Percentiles rank a stretch among this genome's conserved stretches.
Conservation (phyloP, 1,140 invertebrate genomes). For the Chelonus insularis region DNA sequence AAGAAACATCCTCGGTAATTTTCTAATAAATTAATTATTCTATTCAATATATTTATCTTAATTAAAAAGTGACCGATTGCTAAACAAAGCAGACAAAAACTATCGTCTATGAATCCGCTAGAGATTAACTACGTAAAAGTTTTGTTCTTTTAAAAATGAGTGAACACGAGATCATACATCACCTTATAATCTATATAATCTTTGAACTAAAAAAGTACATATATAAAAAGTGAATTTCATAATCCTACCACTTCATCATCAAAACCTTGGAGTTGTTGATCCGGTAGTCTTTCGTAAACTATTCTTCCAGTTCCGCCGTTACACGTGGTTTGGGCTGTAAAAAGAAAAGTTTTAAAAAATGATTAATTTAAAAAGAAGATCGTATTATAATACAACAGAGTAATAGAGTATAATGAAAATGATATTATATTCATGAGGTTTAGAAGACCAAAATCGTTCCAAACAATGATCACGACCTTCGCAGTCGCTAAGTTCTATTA, state of each 20-base stretch:
- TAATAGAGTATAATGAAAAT: slow-evolving; percentile 9
- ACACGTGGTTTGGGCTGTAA: slow-evolving; percentile 83
- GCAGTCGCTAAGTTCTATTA: slow-evolving; percentile 9
- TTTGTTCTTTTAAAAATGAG: no score
- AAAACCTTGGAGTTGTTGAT: slow-evolving; percentile 85
- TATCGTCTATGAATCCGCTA: no score
- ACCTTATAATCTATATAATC: neutral
- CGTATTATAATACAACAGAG: no score
- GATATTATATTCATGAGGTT: slow-evolving; percentile 1
- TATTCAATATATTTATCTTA: no score
- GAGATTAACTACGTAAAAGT: no score
- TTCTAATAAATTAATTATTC: no score
- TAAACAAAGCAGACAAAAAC: no score
- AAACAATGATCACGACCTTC: slow-evolving; percentile 23
- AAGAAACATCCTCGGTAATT: no score
- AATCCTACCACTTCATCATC: slow-evolving; percentile 80
- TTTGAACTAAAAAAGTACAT: neutral
- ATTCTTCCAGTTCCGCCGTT: slow-evolving; percentile 82
- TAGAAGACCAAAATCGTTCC: slow-evolving; percentile 9
- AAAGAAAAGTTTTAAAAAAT: slow-evolving; percentile 9
- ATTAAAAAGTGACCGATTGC: no score
- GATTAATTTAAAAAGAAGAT: neutral
- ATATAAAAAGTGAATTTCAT: slow-evolving; percentile 5
- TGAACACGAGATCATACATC: no score
- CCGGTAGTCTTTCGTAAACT: slow-evolving; percentile 84